Conservation (phyloP, 1,140 invertebrate species). For the Aphaenogaster rudis region DNA sequence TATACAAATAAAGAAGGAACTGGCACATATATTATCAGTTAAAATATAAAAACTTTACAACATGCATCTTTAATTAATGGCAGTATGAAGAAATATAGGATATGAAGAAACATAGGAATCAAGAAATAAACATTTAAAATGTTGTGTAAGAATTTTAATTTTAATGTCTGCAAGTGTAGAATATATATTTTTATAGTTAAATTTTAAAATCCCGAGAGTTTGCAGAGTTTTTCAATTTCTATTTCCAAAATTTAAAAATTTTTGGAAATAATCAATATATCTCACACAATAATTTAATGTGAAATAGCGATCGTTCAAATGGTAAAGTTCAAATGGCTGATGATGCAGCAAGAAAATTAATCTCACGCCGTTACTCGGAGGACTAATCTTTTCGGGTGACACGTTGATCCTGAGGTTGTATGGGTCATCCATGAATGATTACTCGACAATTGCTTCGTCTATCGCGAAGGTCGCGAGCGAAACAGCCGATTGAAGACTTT, state of each 20-base stretch:
- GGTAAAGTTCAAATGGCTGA: neutral
- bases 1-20: neutral
- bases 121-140: neutral
- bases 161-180: neutral
- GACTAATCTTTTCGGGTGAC: conserved; percentile 57
- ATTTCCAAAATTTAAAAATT: neutral
- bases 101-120: neutral
- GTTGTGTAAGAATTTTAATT: neutral
- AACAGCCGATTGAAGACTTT: conserved; percentile 57
- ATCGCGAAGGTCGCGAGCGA: conserved; percentile 40
- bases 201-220: neutral
- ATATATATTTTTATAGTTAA: neutral
- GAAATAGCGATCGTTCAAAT: conserved; percentile 11
- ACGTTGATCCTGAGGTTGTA: conserved; percentile 44
- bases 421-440: conserved; percentile 48
- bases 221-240: neutral
- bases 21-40: no score
- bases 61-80: neutral
- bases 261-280: neutral
- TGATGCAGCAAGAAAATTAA: conserved; percentile 42
- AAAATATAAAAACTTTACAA: neutral
- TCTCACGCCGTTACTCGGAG: conserved; percentile 35
- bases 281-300: conserved; percentile 1
- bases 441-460: conserved; percentile 51
- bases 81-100: neutral